Evolutionary conservation across 2,888 invertebrate genomes (phyloP), one percentile per base, ranked within the genome.

Genomic region (Trissolcus brochymenae): DNA sequence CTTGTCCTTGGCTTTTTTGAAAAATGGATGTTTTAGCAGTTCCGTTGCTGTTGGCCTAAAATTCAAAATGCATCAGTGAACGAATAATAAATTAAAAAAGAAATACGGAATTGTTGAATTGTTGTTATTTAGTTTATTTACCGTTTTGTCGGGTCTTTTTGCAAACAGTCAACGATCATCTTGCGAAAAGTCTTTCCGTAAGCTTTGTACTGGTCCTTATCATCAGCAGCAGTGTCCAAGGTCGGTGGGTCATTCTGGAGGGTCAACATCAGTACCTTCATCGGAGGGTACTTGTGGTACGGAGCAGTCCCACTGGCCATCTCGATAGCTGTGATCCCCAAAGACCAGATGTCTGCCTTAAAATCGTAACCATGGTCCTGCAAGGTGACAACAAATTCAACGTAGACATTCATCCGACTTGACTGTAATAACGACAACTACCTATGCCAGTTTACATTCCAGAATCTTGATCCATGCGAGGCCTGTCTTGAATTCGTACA

Each of bases 241-340:
- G 95, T 95, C 0, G 99, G 99, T 11, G 99, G 98, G 85, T 99
- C 99, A 86, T 99, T 99, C 90, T 99, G 98, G 74, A 99, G 91
- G 0, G 99, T 99, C 80, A 99, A 90, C 98, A 99, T 98, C 68
- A 99, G 91, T 61, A 99, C 96, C 91, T 99, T 99, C 98, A 99
- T 98, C 0, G 99, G 98, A 40, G 99, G 98, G 89, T 96, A 99
- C 89, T 98, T 98, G 89, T 99, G 98, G 89, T 99, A 99, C 0
- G 99, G 99, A 0, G 99, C 99, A 0, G 98, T 98, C 13, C 98
- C 98, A 1, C 98, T 97, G 0, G 98, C 99, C 94, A 99, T 95
- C 91, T 99, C 99, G 82, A 99, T 98, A 0, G 99, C 98, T 0
- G 99, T 98, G 80, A 98, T 98, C 21, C 98, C 98, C 86, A 98